Percentiles rank a stretch among this genome's conserved stretches.
Evolutionary conservation across 2,888 invertebrate species (phyloP).

Genomic region (Branchellion lobata): DNA sequence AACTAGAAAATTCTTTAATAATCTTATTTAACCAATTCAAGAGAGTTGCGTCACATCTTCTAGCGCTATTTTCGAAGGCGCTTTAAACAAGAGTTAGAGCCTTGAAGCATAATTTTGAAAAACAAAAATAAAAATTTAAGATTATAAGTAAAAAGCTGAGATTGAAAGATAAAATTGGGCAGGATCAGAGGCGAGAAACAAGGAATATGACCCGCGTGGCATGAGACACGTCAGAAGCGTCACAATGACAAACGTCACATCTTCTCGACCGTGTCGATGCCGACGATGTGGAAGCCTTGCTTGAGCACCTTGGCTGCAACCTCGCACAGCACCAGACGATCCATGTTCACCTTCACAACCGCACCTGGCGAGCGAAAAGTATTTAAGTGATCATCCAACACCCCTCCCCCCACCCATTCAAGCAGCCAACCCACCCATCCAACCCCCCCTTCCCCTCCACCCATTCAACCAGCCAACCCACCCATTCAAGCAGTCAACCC

Average conservation of each 20-base stretch:
- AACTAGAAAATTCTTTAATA: too few relatives aligned
- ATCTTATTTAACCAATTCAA: too few relatives aligned
- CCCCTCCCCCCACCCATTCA: neutral
- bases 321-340: slow-evolving; percentile 86
- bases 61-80: too few relatives aligned
- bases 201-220: too few relatives aligned
- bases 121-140: too few relatives aligned
- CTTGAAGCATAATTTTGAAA: too few relatives aligned
- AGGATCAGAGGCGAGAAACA: too few relatives aligned
- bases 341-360: slow-evolving; percentile 70
- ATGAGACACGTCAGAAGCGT: too few relatives aligned
- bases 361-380: slow-evolving; percentile 45
- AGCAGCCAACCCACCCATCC: neutral
- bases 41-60: too few relatives aligned
- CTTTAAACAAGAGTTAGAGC: too few relatives aligned
- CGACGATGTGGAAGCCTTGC: slow-evolving; percentile 84
- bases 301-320: slow-evolving; percentile 83
- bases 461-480: neutral
- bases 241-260: slow-evolving; percentile 69
- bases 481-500: neutral
- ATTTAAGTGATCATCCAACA: neutral
- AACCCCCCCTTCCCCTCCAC: neutral
- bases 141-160: too few relatives aligned
- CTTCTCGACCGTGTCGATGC: slow-evolving; percentile 83
- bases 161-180: too few relatives aligned